phyloP scores from a whole-genome alignment of 2,797 vertebrate species.

The Artibeus lituratus region DNA sequence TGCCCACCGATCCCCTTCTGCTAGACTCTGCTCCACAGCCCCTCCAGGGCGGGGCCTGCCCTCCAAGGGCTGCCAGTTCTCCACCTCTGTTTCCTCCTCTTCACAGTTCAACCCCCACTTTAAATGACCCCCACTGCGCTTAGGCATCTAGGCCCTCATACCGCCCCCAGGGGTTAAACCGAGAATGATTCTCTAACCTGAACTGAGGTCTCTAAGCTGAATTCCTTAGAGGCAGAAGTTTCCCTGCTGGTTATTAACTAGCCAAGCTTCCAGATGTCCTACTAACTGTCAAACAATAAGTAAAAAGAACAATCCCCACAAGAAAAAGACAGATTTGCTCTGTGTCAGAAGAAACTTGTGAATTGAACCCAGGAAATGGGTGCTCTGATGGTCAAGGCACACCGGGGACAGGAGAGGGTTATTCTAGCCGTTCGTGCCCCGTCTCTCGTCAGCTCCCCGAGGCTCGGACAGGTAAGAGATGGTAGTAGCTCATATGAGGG shows the following conservation, averaged over 20 bases:
- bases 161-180: background rate
- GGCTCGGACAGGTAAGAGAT: background rate
- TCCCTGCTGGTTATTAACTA: background rate
- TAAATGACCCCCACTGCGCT: background rate
- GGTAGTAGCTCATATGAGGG: background rate
- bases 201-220: background rate
- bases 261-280: background rate
- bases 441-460: background rate
- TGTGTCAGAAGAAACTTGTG: background rate
- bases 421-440: rapidly evolving
- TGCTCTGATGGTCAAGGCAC: too few species aligned
- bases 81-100: background rate
- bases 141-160: background rate
- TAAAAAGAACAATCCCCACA: background rate
- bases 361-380: background rate
- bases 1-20: background rate
- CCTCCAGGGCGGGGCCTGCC: rapidly evolving
- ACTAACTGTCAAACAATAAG: background rate
- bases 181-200: too few species aligned
- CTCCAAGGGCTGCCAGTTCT: background rate
- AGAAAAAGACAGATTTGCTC: background rate
- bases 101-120: background rate
- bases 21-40: background rate
- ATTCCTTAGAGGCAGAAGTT: background rate
- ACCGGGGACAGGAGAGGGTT: background rate